Base-by-base conservation (phyloP, 2,113 vertebrate genomes). In the Bufo bufo region DNA sequence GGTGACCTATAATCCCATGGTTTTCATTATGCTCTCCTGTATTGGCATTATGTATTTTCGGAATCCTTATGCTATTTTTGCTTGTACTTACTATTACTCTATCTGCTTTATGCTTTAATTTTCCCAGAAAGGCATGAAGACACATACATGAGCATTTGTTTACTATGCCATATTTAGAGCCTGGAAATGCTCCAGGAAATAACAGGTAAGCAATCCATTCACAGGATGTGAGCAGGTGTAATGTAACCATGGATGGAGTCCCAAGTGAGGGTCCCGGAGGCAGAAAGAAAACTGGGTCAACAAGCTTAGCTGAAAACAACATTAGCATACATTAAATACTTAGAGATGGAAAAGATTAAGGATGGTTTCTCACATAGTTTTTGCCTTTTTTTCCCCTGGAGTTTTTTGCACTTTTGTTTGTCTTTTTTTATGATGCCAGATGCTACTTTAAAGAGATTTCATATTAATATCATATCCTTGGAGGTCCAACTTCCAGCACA, bases 191-290 rank as follows among this genome's bases (percentile, higher is more conserved):
- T 69, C 81, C 47, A 54, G 20, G 81, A 52, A 83, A 66, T 50
- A 84, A 84, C 16, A 54, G 11, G 82, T 54, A 84, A 71, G 71
- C 61, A 84, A 84, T 23, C 69, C 82, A 84, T 23, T 19, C 63
- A 71, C 63, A 71, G 82, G 63, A 84, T 84, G 43, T 47, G 59
- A 83, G 81, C 81, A 71, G 82, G 63, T 84, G 82, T 84, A 71
- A 84, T 33, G 82, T 84, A 69, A 54, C 82, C 63, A 84, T 84
- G 82, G 82, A 16, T 84, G 71, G 47, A 84, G 47, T 84, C 82
- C 65, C 82, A 84, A 43, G 82, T 84, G 82, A 84, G 47, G 8
- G 63, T 71, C 63, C 65, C 54, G n/a, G 50, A 23, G 20, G 54
- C 14, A 82, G 43, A 65, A 45, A 17, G n/a, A 66, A 83, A 84